A percentile compares a stretch with the other conserved stretches of the same genome.
phyloP scores from a whole-genome alignment of 2,797 vertebrate species.

The Vipera latastei region DNA sequence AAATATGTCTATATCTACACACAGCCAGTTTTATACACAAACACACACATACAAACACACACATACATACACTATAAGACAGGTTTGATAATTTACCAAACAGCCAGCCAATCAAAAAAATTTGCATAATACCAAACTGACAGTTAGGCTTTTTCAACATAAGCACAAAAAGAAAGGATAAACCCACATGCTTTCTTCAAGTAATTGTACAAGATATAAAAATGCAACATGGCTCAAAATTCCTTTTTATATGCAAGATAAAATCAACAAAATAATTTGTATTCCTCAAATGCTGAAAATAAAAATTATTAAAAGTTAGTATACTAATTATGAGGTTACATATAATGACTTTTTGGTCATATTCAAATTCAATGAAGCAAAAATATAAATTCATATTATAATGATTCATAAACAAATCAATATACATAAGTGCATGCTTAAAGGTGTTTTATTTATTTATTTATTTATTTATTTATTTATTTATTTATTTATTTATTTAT shows the following conservation, averaged over 20 bases:
- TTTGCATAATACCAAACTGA: conserved; percentile 4
- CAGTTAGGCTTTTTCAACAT: not conserved
- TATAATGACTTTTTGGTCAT: not conserved
- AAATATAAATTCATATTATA: not conserved
- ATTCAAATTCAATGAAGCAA: not conserved
- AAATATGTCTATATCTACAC: not conserved
- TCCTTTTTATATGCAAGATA: not conserved
- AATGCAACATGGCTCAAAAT: not conserved
- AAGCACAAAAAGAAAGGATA: not conserved
- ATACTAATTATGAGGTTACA: not conserved
- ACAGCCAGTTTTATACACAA: not conserved
- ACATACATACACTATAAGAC: not conserved
- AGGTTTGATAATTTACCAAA: not conserved
- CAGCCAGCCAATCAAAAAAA: not conserved
- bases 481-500: conserved; percentile 11
- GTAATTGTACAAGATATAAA: not conserved
- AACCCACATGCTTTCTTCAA: accelerated
- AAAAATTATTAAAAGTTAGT: not conserved
- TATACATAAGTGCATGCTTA: conserved; percentile 22
- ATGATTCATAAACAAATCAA: not conserved
- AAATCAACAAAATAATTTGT: conserved; percentile 8
- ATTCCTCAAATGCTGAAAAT: not conserved
- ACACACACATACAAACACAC: not conserved
- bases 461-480: conserved; percentile 23
- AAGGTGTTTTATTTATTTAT: conserved; percentile 23